Percentiles rank a stretch among this genome's conserved stretches.
Evolutionary conservation across 2,888 invertebrate genomes (phyloP).

Genomic region (Tenodera sinensis): DNA sequence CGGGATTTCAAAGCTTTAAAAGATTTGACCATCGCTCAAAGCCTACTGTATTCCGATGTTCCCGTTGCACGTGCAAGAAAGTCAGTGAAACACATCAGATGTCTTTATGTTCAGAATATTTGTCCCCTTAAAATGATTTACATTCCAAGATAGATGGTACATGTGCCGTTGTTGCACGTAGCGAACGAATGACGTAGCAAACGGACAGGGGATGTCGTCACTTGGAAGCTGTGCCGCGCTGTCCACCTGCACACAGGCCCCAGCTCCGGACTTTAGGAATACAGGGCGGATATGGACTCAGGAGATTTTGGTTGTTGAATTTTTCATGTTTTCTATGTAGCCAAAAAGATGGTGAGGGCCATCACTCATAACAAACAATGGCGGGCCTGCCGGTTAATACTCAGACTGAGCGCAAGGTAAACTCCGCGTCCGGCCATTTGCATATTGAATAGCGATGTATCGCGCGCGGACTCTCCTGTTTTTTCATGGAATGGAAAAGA

Average conservation of each 20-base stretch:
- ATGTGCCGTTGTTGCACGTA: neutral
- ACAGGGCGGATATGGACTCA: neutral
- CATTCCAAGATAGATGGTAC: too few relatives aligned
- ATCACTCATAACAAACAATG: neutral
- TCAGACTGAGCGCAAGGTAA: neutral
- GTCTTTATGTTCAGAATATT: too few relatives aligned
- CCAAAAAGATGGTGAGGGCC: neutral
- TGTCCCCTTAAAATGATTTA: too few relatives aligned
- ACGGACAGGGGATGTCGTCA: neutral
- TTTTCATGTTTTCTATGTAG: neutral
- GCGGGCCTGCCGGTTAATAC: neutral
- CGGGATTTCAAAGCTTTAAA: too few relatives aligned
- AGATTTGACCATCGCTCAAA: too few relatives aligned
- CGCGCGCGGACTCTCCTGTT: neutral
- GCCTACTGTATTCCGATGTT: too few relatives aligned
- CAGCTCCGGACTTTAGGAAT: neutral
- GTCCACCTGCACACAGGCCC: neutral
- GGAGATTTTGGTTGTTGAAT: conserved; percentile 6
- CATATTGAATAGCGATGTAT: neutral
- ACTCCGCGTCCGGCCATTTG: neutral
- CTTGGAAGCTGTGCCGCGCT: neutral
- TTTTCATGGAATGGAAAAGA: neutral
- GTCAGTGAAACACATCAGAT: too few relatives aligned
- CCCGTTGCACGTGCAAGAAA: too few relatives aligned
- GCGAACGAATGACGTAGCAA: neutral